Evolutionary conservation across 2,113 vertebrate species (phyloP).

Genomic region (Cryptoleucopteryx plumbea): DNA sequence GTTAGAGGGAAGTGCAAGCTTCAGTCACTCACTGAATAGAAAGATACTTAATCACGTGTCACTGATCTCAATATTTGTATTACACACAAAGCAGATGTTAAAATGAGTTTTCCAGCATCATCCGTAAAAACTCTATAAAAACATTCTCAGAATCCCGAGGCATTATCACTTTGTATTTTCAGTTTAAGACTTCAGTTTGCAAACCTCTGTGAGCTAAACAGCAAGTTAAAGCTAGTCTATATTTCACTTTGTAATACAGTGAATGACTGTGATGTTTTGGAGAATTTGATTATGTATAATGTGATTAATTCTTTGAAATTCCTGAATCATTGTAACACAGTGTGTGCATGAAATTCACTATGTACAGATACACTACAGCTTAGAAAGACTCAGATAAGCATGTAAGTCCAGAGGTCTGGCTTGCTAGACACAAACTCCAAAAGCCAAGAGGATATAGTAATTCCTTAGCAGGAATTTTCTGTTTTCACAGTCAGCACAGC

Average conservation of each 20-base stretch:
- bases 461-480: neutral
- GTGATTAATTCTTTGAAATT: neutral
- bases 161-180: neutral
- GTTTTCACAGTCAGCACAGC: neutral
- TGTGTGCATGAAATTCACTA: rapidly evolving
- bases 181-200: neutral
- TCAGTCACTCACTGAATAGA: neutral
- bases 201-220: neutral
- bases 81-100: neutral
- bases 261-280: neutral
- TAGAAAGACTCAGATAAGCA: neutral
- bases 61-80: neutral
- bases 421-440: neutral
- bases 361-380: neutral
- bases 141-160: neutral
- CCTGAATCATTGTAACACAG: neutral
- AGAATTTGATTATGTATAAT: rapidly evolving
- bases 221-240: neutral
- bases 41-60: neutral
- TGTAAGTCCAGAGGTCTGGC: neutral
- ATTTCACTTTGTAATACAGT: neutral
- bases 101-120: neutral
- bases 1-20: neutral
- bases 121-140: neutral
- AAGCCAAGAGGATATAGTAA: neutral